Conservation (phyloP, 2,797 vertebrate genomes). For the Chrysocyon brachyurus region DNA sequence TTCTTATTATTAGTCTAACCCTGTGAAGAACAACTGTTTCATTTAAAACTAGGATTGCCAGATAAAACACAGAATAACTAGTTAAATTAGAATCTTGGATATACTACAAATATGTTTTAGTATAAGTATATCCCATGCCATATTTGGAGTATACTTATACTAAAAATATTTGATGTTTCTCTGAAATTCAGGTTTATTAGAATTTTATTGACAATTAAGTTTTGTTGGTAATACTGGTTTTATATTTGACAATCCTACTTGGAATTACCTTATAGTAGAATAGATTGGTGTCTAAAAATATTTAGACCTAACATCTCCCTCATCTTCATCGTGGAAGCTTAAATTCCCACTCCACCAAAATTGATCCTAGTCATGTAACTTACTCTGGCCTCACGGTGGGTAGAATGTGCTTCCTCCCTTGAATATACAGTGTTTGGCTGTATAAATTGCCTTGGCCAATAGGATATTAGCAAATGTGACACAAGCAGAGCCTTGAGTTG, state of each 20-base stretch:
- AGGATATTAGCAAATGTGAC: background rate
- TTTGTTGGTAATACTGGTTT: too few species aligned
- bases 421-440: background rate
- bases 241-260: background rate
- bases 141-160: background rate
- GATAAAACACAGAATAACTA: background rate
- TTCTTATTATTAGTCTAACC: background rate
- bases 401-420: background rate
- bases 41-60: constrained; percentile 14
- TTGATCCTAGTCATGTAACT: background rate
- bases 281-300: background rate
- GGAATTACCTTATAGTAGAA: background rate
- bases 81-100: background rate
- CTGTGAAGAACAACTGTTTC: background rate
- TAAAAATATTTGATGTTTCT: background rate
- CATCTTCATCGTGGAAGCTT: background rate
- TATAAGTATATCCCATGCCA: background rate
- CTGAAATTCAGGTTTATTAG: background rate
- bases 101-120: constrained; percentile 6
- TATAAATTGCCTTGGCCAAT: background rate
- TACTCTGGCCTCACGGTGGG: background rate
- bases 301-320: background rate
- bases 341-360: background rate
- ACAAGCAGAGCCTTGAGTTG: background rate
- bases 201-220: too few species aligned